These are phyloP conservation scores for Lamproptera curius DNA, from an alignment of 2,888 invertebrate species.

Conservation along the genomic window DNA sequence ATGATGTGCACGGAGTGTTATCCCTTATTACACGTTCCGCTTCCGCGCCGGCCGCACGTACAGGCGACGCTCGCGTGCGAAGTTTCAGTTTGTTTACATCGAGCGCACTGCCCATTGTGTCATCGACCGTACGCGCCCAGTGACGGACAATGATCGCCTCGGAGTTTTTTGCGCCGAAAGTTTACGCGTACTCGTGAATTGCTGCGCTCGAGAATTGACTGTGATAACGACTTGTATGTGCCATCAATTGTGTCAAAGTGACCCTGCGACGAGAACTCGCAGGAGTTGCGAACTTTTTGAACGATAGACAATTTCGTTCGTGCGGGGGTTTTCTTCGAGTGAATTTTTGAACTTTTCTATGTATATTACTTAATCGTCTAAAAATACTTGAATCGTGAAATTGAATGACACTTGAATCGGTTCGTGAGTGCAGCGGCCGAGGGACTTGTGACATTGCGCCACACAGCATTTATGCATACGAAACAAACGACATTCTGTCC, in stretches of 20 bases:
- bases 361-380: background rate
- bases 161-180: slow-evolving; percentile 53
- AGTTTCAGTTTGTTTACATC: slow-evolving; percentile 72
- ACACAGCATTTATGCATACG: slow-evolving; percentile 68
- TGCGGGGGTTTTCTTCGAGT: slow-evolving; percentile 17
- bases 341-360: slow-evolving; percentile 27
- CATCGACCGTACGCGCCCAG: slow-evolving; percentile 63
- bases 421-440: slow-evolving; percentile 10
- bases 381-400: no score
- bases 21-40: slow-evolving; percentile 75
- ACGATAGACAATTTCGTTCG: background rate
- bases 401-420: no score
- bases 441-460: slow-evolving; percentile 41
- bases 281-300: slow-evolving; percentile 9
- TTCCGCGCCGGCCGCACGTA: slow-evolving; percentile 69
- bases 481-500: slow-evolving; percentile 64
- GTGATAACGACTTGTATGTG: slow-evolving; percentile 40
- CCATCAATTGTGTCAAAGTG: slow-evolving; percentile 51
- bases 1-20: slow-evolving; percentile 76
- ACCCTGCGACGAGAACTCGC: slow-evolving; percentile 35
- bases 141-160: slow-evolving; percentile 57
- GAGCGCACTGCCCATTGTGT: slow-evolving; percentile 66
- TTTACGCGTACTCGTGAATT: slow-evolving; percentile 66
- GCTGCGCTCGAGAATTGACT: slow-evolving; percentile 54
- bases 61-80: slow-evolving; percentile 59